Base-by-base conservation (phyloP, 1,140 invertebrate genomes). In the Hetaerina americana region DNA sequence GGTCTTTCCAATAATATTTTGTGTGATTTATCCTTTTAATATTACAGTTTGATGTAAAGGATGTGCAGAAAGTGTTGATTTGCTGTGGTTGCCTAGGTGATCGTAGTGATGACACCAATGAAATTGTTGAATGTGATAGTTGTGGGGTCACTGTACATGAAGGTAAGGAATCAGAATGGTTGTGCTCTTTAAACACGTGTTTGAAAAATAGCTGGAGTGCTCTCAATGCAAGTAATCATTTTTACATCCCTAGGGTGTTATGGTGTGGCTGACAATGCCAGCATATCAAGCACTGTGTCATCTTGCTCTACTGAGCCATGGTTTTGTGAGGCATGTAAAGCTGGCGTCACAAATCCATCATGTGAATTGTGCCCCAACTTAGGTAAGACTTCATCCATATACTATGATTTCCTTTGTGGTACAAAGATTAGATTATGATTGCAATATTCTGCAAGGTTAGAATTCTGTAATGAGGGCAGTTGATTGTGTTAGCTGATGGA, bases 311-410 rank as follows among this genome's bases (percentile, higher is more conserved):
- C 95, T 0, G 95, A 96, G 76, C 96, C 96, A 0, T 98, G 96
- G 96, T 98, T 98, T 81, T 98, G 96, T 84, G 96, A 98, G 82
- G 92, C 95, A n/a, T 98, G 96, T 76, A 94, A 94, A 78, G 94
- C 94, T 57, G 94, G 94, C 0, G 87, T 93, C 8, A 88, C 86
- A 27, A 90, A 92, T 81, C 94, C 95, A 0, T 86, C 85, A 22
- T 96, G 94, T 80, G 93, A 96, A 82, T 81, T 96, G 6, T 96
- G 94, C 79, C 93, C 94, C 3, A 92, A 91, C 80, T 85, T 84
- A 78, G 87, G 88, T 87, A 78, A 77, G 74, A 75, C 66, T 67
- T 69, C 57, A 68, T 26, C 29, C 24, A 67, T 29, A 22, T 75
- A n/a, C 18, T 27, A 66, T 29, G 6, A 22, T 68, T 71, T 25